These are phyloP conservation scores for Neolamprologus sp. DNA, from an alignment of 2,113 vertebrate genomes.

Conservation along the genomic window DNA sequence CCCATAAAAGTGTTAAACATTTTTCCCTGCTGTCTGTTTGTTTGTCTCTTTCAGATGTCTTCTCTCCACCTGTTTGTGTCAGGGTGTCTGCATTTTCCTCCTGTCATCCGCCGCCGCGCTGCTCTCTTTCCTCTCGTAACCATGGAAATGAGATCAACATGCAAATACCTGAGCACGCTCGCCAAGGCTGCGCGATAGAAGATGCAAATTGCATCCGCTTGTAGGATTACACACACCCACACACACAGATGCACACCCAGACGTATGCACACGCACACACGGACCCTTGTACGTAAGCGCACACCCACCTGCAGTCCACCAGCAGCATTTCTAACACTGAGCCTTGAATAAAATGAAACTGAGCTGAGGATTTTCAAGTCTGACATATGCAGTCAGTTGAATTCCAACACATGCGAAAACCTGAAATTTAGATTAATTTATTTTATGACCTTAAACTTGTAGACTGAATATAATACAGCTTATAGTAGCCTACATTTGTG, in stretches of 20 bases:
- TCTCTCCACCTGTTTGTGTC: conserved; percentile 1
- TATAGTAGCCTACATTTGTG: not conserved
- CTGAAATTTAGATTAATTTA: not conserved
- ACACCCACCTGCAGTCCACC: not conserved
- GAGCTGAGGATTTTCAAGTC: not conserved
- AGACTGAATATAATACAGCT: not conserved
- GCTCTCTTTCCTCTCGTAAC: conserved; percentile 35
- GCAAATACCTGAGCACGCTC: conserved; percentile 57
- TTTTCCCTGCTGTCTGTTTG: not conserved
- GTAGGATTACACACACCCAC: conserved; percentile 33
- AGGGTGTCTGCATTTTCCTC: not conserved
- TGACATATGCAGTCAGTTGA: not conserved
- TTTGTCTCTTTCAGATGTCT: not conserved
- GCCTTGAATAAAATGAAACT: not conserved
- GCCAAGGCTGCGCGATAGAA: conserved; percentile 12
- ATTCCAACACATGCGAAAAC: not conserved
- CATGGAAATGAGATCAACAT: conserved; percentile 61
- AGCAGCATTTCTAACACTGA: not conserved
- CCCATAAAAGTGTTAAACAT: not conserved
- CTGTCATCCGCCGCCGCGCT: conserved; percentile 5
- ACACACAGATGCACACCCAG: not conserved
- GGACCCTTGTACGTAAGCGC: not conserved
- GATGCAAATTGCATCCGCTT: conserved; percentile 58
- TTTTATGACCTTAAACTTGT: not conserved
- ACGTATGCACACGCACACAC: not conserved